Percentiles rank a stretch among this genome's conserved stretches.
These are phyloP conservation scores for Uropsilus gracilis DNA, from an alignment of 2,113 vertebrate species.

Conservation along the genomic window DNA sequence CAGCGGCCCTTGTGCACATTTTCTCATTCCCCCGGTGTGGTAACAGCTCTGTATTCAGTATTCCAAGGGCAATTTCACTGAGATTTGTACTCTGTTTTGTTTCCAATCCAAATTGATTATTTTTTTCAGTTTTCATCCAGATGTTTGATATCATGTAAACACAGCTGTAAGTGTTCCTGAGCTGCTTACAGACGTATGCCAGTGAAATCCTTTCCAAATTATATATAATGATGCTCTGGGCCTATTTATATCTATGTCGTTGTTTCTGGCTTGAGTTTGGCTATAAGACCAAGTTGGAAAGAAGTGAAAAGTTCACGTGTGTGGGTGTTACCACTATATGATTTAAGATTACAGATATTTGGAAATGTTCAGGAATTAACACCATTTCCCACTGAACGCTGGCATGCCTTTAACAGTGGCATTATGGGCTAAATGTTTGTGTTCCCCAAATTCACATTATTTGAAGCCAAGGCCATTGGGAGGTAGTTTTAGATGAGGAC, in stretches of 20 bases:
- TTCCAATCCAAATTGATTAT: conserved; percentile 80
- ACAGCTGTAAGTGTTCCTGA: conserved; percentile 79
- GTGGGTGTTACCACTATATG: conserved; percentile 49
- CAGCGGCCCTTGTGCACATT: neutral
- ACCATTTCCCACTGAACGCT: neutral
- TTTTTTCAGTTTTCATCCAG: conserved; percentile 82
- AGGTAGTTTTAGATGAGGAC: neutral
- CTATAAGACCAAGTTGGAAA: conserved; percentile 57
- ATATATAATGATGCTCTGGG: conserved; percentile 75
- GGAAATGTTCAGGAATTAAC: neutral
- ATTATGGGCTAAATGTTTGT: neutral
- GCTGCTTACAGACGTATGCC: conserved; percentile 76
- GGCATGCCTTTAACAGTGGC: neutral
- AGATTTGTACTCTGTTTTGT: conserved; percentile 77
- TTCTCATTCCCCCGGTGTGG: neutral
- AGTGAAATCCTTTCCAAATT: conserved; percentile 78
- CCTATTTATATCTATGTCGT: conserved; percentile 76
- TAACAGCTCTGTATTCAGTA: conserved; percentile 37
- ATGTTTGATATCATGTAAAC: conserved; percentile 82
- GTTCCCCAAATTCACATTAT: neutral
- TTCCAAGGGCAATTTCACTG: conserved; percentile 31
- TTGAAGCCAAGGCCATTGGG: neutral
- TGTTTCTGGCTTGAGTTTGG: conserved; percentile 72
- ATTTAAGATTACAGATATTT: conserved; percentile 60
- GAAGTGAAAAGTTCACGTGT: conserved; percentile 56